A percentile compares a stretch with the other conserved stretches of the same genome.
Conservation (phyloP, 2,113 vertebrate species). For the Dissostichus mawsoni region DNA sequence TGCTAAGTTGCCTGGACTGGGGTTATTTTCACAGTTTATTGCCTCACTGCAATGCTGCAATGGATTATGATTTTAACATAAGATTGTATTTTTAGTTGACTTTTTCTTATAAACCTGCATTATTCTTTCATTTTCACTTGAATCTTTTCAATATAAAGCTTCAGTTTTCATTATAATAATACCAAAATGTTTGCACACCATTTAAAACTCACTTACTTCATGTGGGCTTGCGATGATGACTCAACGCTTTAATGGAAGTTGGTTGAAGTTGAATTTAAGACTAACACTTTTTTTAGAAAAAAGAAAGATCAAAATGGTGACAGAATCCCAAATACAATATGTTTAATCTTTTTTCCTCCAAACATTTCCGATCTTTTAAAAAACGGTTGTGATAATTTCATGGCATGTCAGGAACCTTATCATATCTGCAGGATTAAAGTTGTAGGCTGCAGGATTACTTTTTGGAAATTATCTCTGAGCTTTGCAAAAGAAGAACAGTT, state of each 20-base stretch:
- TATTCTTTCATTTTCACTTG: constrained; percentile 9
- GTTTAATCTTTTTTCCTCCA: constrained; percentile 57
- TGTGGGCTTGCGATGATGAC: not conserved
- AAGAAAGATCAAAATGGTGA: constrained; percentile 39
- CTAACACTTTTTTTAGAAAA: constrained; percentile 15
- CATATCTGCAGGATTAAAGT: constrained; percentile 61
- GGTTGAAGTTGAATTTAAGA: constrained; percentile 23
- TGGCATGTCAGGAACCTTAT: constrained; percentile 53
- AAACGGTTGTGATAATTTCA: constrained; percentile 39
- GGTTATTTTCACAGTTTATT: constrained; percentile 54
- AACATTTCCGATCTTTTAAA: constrained; percentile 39
- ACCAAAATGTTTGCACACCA: constrained; percentile 1
- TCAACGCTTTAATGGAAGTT: constrained; percentile 23
- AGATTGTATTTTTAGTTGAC: constrained; percentile 44
- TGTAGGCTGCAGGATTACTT: constrained; percentile 57
- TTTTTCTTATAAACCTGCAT: constrained; percentile 18
- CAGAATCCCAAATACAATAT: constrained; percentile 34
- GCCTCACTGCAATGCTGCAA: constrained; percentile 22
- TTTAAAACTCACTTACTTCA: constrained; percentile 14
- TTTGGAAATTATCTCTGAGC: constrained; percentile 58
- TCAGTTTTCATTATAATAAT: constrained; percentile 15
- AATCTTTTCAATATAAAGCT: not conserved
- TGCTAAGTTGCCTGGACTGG: constrained; percentile 41
- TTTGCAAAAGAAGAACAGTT: constrained; percentile 27
- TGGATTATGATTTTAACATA: constrained; percentile 53